These are phyloP conservation scores for Sardina pilchardus DNA, from an alignment of 2,113 vertebrate genomes.

Conservation along the genomic window DNA sequence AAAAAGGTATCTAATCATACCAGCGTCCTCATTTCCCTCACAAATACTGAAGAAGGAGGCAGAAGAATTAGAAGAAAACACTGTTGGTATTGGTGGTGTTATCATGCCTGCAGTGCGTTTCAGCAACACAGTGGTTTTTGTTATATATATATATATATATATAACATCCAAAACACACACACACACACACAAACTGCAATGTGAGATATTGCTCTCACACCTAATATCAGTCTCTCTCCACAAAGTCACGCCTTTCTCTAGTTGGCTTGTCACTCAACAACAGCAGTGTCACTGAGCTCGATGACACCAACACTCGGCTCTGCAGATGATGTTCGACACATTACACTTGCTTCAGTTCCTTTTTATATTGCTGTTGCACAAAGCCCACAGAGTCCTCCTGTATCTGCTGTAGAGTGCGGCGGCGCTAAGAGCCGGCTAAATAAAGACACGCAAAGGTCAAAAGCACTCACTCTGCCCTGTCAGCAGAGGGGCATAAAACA, in stretches of 20 bases:
- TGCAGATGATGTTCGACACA: not conserved
- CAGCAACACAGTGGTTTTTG: not conserved
- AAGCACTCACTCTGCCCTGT: not conserved
- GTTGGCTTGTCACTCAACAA: not conserved
- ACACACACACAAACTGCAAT: not conserved
- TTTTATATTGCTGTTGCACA: not conserved
- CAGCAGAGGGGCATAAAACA: not conserved
- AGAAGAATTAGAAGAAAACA: not conserved
- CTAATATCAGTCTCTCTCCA: not conserved
- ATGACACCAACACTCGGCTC: not conserved
- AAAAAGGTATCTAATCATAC: not conserved
- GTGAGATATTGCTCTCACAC: not conserved
- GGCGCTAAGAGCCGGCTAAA: not conserved
- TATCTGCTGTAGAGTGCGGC: not conserved
- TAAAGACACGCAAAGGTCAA: not conserved
- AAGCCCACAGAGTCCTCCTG: not conserved
- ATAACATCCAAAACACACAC: not conserved
- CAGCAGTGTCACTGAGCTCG: not conserved
- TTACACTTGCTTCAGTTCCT: not conserved
- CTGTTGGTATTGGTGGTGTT: not conserved
- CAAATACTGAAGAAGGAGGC: not conserved
- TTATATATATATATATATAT: not conserved
- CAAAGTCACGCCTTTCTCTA: not conserved
- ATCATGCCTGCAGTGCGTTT: not conserved
- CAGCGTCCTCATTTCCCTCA: not conserved